Percentiles rank a stretch among this genome's conserved stretches.
Evolutionary conservation across 2,888 invertebrate species (phyloP).

Genomic region (Caenorhabditis sp.): DNA sequence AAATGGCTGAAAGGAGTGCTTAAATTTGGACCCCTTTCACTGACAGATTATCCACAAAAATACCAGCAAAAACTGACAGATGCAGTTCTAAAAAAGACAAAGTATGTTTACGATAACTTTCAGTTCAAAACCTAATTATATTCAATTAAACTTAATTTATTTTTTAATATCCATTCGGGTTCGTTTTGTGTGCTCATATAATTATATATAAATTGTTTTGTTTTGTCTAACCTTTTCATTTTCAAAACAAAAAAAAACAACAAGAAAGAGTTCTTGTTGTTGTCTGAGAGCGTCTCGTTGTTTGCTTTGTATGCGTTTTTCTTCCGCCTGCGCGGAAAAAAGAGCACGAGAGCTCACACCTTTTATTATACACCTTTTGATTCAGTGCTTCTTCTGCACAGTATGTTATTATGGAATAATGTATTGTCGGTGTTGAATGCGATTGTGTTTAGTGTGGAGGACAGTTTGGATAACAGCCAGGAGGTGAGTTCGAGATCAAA

Average conservation of each 20-base stretch:
- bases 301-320: slow-evolving; percentile 14
- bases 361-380: not conserved
- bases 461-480: slow-evolving; percentile 11
- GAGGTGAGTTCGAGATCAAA: not conserved
- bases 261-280: slow-evolving; percentile 10
- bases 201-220: no score
- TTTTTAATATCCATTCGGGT: not conserved
- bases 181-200: slow-evolving; percentile 9
- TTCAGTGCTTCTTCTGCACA: not conserved
- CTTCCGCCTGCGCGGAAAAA: not conserved
- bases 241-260: no score
- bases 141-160: slow-evolving; percentile 1
- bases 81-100: slow-evolving; percentile 23
- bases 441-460: slow-evolving; percentile 30
- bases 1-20: slow-evolving; percentile 34
- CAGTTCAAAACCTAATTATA: not conserved
- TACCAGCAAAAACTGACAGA: slow-evolving; percentile 19
- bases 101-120: slow-evolving; percentile 33
- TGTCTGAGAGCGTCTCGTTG: not conserved
- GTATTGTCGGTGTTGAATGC: slow-evolving; percentile 34
- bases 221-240: not conserved
- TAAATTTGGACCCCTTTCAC: slow-evolving; percentile 23
- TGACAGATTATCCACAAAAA: slow-evolving; percentile 26
- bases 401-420: slow-evolving; percentile 43
- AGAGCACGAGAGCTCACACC: slow-evolving; percentile 30